A percentile compares a stretch with the other conserved stretches of the same genome.
Conservation (phyloP, 30 jellyfish, hydroid and myxozoan species). For the Pseudorhiza aurosa region DNA sequence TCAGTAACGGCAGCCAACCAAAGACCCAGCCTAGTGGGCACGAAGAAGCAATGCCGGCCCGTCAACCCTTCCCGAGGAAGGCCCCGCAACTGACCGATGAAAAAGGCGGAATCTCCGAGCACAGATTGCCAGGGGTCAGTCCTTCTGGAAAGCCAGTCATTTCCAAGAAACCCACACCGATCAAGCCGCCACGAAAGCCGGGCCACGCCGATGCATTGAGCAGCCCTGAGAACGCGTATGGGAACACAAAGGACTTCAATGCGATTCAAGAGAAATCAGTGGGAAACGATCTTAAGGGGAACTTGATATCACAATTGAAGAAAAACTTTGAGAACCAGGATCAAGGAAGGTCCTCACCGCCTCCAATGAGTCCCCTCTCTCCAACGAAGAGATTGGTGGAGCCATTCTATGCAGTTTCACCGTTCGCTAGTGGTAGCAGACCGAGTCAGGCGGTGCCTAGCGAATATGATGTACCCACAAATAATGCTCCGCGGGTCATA, state of each 20-base stretch:
- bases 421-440: conserved; percentile 19
- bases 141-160: conserved; percentile 31
- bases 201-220: background rate
- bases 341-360: background rate
- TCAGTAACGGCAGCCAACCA: background rate
- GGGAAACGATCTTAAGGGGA: conserved; percentile 16
- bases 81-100: background rate
- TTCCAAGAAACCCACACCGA: conserved; percentile 30
- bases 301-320: conserved; percentile 61
- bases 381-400: conserved; percentile 36
- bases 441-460: conserved; percentile 26
- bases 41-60: conserved; percentile 8
- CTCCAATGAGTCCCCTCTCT: conserved; percentile 12
- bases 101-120: background rate
- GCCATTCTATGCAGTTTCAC: conserved; percentile 63
- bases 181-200: conserved; percentile 48
- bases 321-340: conserved; percentile 47
- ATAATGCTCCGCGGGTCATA: conserved; percentile 12
- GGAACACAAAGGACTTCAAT: background rate
- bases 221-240: background rate
- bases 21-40: background rate
- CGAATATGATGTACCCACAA: conserved; percentile 57
- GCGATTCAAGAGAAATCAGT: background rate
- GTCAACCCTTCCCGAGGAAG: background rate
- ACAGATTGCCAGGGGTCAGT: conserved; percentile 3